These are phyloP conservation scores for Pterocles orientalis DNA, from an alignment of 2,113 vertebrate species.

Conservation along the genomic window DNA sequence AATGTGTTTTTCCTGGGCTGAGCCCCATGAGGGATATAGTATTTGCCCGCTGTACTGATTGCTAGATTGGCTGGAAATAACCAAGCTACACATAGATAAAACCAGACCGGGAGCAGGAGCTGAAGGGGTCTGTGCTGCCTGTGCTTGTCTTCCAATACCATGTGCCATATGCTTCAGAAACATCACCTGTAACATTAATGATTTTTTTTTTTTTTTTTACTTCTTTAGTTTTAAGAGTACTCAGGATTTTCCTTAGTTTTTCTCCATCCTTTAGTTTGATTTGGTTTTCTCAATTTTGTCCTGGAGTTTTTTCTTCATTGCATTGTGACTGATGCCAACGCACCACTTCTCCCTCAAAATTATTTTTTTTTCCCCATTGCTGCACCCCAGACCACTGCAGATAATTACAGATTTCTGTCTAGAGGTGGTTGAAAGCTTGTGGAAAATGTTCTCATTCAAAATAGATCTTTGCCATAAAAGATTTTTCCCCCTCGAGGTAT, in stretches of 20 bases:
- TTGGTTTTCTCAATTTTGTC: background rate
- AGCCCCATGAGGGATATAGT: background rate
- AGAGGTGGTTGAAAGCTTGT: background rate
- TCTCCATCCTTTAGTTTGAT: background rate
- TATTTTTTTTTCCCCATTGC: background rate
- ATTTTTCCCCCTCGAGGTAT: background rate
- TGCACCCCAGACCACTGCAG: background rate
- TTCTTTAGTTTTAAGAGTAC: background rate
- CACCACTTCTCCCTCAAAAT: background rate
- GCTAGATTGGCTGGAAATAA: background rate
- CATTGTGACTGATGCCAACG: background rate
- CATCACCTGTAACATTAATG: background rate
- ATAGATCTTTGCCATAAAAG: background rate
- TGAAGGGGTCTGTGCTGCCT: background rate
- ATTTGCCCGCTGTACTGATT: background rate
- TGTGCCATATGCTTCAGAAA: background rate
- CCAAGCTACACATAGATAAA: background rate
- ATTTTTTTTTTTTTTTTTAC: background rate
- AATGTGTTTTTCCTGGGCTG: background rate
- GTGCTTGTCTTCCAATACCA: background rate
- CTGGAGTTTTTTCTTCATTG: background rate
- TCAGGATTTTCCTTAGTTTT: background rate
- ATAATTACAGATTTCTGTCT: background rate
- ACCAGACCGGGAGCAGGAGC: background rate
- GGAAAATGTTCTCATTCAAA: background rate